Evolutionary conservation across 2,888 invertebrate species (phyloP).

Genomic region (Molorchus minor): DNA sequence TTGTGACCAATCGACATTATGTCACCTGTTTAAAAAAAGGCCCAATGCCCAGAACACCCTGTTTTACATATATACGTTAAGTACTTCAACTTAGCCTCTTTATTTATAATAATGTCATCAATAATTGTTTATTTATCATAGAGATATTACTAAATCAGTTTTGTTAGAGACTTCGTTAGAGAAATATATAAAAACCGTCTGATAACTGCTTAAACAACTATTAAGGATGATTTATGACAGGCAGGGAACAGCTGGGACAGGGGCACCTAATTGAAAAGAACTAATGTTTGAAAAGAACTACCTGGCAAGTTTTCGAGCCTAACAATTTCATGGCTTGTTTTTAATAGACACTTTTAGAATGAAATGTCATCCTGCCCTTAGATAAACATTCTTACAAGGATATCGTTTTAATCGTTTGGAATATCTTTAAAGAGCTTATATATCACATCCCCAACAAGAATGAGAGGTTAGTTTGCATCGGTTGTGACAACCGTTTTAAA

Average conservation of each 20-base stretch:
- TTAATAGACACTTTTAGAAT: slow-evolving; percentile 36
- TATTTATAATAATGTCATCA: too few relatives aligned
- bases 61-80: too few relatives aligned
- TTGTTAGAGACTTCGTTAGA: slow-evolving; percentile 39
- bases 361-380: slow-evolving; percentile 39
- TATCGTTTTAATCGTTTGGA: slow-evolving; percentile 29
- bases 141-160: too few relatives aligned
- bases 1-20: too few relatives aligned
- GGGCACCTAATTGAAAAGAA: slow-evolving; percentile 38
- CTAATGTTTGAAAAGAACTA: slow-evolving; percentile 34
- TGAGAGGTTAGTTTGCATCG: slow-evolving; percentile 35
- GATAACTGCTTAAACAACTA: slow-evolving; percentile 39
- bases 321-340: slow-evolving; percentile 38
- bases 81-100: too few relatives aligned
- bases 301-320: slow-evolving; percentile 34
- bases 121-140: too few relatives aligned
- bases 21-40: too few relatives aligned
- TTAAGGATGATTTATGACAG: slow-evolving; percentile 42
- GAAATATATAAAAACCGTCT: slow-evolving; percentile 37
- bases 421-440: slow-evolving; percentile 33
- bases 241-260: slow-evolving; percentile 37
- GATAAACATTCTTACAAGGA: slow-evolving; percentile 41
- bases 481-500: too few relatives aligned
- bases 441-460: slow-evolving; percentile 31
- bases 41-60: too few relatives aligned